These are phyloP conservation scores for Nematostella vectensis DNA, from an alignment of 92 coral and sea anemone species.

Conservation along the genomic window DNA sequence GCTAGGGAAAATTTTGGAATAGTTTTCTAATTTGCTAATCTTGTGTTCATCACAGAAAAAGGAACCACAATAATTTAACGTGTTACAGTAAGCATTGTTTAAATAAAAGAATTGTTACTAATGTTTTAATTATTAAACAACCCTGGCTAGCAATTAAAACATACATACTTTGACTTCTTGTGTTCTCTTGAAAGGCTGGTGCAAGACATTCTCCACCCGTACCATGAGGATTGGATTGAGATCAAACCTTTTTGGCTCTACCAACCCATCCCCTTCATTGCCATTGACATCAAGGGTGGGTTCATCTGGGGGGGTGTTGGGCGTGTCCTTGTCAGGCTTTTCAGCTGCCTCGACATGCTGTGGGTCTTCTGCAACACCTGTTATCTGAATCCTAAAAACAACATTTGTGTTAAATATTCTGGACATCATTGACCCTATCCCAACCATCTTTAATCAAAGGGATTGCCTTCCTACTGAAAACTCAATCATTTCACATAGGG, in stretches of 20 bases:
- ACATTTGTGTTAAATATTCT: not conserved
- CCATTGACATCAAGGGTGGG: not conserved
- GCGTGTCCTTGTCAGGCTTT: slow-evolving; percentile 1
- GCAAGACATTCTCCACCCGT: slow-evolving; percentile 87
- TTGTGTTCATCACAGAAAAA: too few species aligned
- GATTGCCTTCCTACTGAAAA: too few species aligned
- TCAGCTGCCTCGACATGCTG: slow-evolving; percentile 16
- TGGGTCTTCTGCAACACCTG: slow-evolving; percentile 25
- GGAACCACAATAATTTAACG: too few species aligned
- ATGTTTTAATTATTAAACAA: too few species aligned
- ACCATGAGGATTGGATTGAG: slow-evolving; percentile 76
- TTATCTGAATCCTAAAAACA: slow-evolving; percentile 16
- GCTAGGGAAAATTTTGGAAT: too few species aligned
- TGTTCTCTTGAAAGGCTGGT: slow-evolving; percentile 81
- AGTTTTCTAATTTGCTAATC: too few species aligned
- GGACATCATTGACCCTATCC: not conserved
- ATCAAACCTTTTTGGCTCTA: not conserved
- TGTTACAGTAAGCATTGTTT: too few species aligned
- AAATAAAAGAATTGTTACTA: too few species aligned
- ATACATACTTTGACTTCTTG: slow-evolving; percentile 89
- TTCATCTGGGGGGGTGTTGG: not conserved
- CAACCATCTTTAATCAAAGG: too few species aligned
- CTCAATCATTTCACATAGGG: too few species aligned
- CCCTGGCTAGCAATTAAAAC: too few species aligned
- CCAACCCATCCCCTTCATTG: slow-evolving; percentile 9